Conservation (phyloP, 2,888 invertebrate genomes). For the Harpagoxenus sublaevis region DNA sequence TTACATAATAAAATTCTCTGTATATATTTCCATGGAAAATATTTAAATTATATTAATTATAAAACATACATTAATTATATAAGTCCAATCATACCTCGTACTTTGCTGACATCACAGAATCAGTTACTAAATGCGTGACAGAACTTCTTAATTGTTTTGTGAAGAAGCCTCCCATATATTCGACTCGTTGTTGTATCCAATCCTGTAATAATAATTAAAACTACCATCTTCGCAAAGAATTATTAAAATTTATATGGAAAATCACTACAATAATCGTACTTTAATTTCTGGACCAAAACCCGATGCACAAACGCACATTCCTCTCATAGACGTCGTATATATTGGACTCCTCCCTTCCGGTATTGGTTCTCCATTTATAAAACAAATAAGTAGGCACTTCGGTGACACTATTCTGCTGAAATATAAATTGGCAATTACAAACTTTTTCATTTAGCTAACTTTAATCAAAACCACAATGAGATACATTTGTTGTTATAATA, state of each 20-base stretch:
- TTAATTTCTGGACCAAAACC: constrained; percentile 87
- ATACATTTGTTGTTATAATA: not conserved
- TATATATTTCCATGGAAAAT: not conserved
- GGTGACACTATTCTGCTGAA: constrained; percentile 93
- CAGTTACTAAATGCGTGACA: constrained; percentile 94
- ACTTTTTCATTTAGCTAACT: not conserved
- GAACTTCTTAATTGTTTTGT: constrained; percentile 89
- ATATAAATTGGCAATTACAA: constrained; percentile 1
- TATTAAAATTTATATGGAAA: not conserved
- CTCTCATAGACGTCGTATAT: constrained; percentile 93
- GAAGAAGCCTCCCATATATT: constrained; percentile 93
- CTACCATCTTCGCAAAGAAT: constrained; percentile 6
- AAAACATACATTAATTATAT: not conserved
- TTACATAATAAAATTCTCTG: not conserved
- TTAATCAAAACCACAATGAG: not conserved
- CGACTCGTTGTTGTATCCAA: constrained; percentile 89
- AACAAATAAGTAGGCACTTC: constrained; percentile 92
- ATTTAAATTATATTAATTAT: not conserved
- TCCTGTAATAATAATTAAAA: constrained; percentile 85
- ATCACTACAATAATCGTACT: constrained; percentile 77
- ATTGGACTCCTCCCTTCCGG: constrained; percentile 93
- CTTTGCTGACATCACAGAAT: constrained; percentile 92
- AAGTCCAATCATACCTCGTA: constrained; percentile 89
- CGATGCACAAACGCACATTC: constrained; percentile 90
- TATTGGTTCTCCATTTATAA: constrained; percentile 91